Percentiles rank a stretch among this genome's conserved stretches.
phyloP scores from a whole-genome alignment of 1,140 invertebrate genomes.

The Trichomalopsis sarcophagae region DNA sequence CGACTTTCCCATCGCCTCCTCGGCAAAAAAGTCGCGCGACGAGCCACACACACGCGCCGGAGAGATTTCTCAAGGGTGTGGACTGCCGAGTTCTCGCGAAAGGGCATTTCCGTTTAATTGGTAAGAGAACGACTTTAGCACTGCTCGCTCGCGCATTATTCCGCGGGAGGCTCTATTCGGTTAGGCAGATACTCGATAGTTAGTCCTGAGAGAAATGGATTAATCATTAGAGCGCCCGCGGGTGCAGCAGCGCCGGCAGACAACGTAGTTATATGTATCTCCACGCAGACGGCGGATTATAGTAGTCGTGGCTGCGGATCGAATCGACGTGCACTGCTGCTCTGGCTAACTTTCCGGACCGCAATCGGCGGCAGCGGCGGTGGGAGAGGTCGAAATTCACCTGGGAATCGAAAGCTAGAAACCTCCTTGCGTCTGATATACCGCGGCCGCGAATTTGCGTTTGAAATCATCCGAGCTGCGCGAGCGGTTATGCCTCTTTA shows the following conservation, averaged over 20 bases:
- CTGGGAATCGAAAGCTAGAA: constrained; percentile 54
- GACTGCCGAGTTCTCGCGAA: neutral
- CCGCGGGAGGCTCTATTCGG: constrained; percentile 13
- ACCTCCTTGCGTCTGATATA: constrained; percentile 48
- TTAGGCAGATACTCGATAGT: constrained; percentile 49
- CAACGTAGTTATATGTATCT: constrained; percentile 41
- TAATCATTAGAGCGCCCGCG: constrained; percentile 47
- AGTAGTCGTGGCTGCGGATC: constrained; percentile 49
- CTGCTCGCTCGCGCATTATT: neutral
- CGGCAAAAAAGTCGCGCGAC: no score
- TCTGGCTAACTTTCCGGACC: constrained; percentile 62
- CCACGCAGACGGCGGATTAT: constrained; percentile 56
- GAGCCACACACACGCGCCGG: no score
- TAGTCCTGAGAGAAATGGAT: constrained; percentile 48
- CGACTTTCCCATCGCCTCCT: neutral
- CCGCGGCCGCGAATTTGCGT: constrained; percentile 60
- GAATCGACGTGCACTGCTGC: constrained; percentile 51
- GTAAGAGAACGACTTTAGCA: constrained; percentile 26
- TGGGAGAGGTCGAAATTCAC: constrained; percentile 53
- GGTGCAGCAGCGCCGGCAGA: constrained; percentile 12
- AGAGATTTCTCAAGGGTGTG: constrained; percentile 25
- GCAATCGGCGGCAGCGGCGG: constrained; percentile 51
- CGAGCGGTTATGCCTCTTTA: constrained; percentile 21
- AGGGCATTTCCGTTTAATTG: constrained; percentile 32
- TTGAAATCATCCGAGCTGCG: constrained; percentile 60